Evolutionary conservation across 1,140 invertebrate species (phyloP), one percentile per base, ranked within the genome.

Genomic region (Delia radicum): DNA sequence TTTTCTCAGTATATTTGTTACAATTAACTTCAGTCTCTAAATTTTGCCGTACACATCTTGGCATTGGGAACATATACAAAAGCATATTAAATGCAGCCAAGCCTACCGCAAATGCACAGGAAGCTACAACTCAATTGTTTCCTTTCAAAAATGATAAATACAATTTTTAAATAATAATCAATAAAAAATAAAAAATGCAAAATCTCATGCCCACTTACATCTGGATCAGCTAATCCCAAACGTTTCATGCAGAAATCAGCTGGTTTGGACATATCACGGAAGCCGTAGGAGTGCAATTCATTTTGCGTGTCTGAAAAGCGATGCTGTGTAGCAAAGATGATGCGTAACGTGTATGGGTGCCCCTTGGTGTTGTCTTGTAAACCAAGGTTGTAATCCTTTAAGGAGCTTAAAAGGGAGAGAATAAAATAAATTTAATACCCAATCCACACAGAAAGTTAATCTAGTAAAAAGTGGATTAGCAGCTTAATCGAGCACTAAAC

Each of bases 41-140:
- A 98, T 98, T 98, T 26, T 93, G 91, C 84, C 94, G 95, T 6
- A 97, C 89, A 82, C 93, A 94, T n/a, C 92, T 90, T 0, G 95
- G 95, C 74, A 97, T 84, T 0, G 95, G 95, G 76, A 97, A 90
- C 13, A 96, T 86, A 86, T 97, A 96, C 18, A 96, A 86, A 73
- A 97, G 89, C 79, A 95, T 91, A 82, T 96, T 97, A 0, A 96
- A 88, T 67, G 96, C 88, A 76, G 94, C 91, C 73, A 95, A 90
- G 10, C 93, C 93, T 6, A 94, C 86, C 0, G 93, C 92, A 82
- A 97, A 97, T 0, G 93, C 94, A 76, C 96, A 91, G 0, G 93
- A 93, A n/a, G 96, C 90, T 0, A 93, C 91, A 63, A 96, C 90
- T 89, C 80, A 86, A 90, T 74, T 75, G 82, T 78, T 87, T 86